These are phyloP conservation scores for Pheosia gnoma DNA, from an alignment of 2,888 invertebrate genomes.

Conservation along the genomic window DNA sequence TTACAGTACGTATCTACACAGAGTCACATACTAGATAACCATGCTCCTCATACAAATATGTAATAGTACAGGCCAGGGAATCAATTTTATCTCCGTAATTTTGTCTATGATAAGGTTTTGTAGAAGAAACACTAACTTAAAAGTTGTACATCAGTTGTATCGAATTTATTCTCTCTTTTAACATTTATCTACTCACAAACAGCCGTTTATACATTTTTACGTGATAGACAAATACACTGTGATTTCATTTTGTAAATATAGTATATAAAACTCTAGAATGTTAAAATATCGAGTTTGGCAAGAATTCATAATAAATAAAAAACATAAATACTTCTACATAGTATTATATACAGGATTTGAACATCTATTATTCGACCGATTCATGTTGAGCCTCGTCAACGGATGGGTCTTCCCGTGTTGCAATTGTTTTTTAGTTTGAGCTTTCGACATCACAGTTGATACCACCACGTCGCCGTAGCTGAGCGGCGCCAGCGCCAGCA, in stretches of 20 bases:
- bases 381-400: slow-evolving; percentile 92
- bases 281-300: slow-evolving; percentile 84
- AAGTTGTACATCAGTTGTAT: slow-evolving; percentile 82
- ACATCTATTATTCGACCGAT: slow-evolving; percentile 87
- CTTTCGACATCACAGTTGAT: slow-evolving; percentile 88
- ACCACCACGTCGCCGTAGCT: slow-evolving; percentile 85
- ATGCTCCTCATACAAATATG: not conserved
- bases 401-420: slow-evolving; percentile 97
- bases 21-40: not conserved
- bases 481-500: slow-evolving; percentile 65
- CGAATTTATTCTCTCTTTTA: slow-evolving; percentile 77
- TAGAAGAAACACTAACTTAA: slow-evolving; percentile 57
- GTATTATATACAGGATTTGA: slow-evolving; percentile 95
- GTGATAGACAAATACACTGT: slow-evolving; percentile 80
- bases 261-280: slow-evolving; percentile 83
- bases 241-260: slow-evolving; percentile 82
- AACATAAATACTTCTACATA: slow-evolving; percentile 87
- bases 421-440: slow-evolving; percentile 90
- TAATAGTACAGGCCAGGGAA: not conserved
- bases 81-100: not conserved
- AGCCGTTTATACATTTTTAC: slow-evolving; percentile 77
- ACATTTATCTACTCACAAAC: slow-evolving; percentile 79
- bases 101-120: not conserved
- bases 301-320: slow-evolving; percentile 83
- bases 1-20: not conserved